phyloP scores from a whole-genome alignment of 1,140 invertebrate genomes.

The Trachelipus rathkii region DNA sequence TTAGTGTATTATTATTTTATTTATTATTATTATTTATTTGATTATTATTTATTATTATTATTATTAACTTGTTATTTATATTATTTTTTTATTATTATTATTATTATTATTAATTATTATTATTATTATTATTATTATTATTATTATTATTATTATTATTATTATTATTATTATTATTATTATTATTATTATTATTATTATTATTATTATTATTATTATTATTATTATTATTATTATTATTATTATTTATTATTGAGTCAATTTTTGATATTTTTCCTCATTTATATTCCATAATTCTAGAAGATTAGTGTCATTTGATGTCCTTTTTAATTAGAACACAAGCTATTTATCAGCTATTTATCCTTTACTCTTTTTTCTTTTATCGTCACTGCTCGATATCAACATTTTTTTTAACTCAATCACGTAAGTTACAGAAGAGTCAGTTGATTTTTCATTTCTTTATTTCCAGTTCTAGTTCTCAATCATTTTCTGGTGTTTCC shows the following conservation, averaged over 20 bases:
- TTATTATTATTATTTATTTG: conserved; percentile 10
- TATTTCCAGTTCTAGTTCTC: no score
- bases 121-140: conserved; percentile 20
- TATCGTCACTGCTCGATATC: no score
- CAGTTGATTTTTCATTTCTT: no score
- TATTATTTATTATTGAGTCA: conserved; percentile 12
- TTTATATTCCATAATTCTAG: no score
- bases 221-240: conserved; percentile 27
- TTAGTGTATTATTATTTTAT: conserved; percentile 22
- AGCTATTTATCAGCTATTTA: no score
- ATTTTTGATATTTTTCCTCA: no score
- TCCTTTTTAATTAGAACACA: no score
- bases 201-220: conserved; percentile 21
- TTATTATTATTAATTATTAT: conserved; percentile 26
- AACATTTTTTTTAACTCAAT: no score
- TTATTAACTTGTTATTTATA: conserved; percentile 21
- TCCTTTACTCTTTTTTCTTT: no score
- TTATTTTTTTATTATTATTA: conserved; percentile 24
- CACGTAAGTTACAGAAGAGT: no score
- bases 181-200: conserved; percentile 26
- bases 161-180: conserved; percentile 22
- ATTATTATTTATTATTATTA: conserved; percentile 14
- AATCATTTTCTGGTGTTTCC: no score
- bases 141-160: conserved; percentile 20
- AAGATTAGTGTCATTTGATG: no score